These are phyloP conservation scores for Brassicogethes aeneus DNA, from an alignment of 2,888 invertebrate genomes.

Conservation along the genomic window DNA sequence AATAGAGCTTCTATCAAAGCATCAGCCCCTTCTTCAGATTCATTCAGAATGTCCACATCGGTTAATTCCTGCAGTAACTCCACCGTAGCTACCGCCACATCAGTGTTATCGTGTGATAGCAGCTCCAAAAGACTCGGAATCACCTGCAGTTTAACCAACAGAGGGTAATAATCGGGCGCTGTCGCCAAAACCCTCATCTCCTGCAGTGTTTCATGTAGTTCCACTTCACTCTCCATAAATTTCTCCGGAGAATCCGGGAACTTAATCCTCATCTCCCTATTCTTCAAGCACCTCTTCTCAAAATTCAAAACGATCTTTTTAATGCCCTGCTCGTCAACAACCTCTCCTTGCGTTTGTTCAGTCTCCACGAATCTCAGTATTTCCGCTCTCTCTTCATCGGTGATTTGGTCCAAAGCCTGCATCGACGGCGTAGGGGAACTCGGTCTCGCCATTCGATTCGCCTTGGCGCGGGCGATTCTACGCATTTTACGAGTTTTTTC, in stretches of 20 bases:
- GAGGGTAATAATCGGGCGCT: slow-evolving; percentile 88
- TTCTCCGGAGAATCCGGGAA: slow-evolving; percentile 95
- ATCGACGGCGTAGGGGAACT: slow-evolving; percentile 39
- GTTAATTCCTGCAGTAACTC: slow-evolving; percentile 75
- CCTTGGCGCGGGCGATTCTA: slow-evolving; percentile 47
- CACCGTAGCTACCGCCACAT: slow-evolving; percentile 53
- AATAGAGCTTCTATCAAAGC: slow-evolving; percentile 79
- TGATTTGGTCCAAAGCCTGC: slow-evolving; percentile 45
- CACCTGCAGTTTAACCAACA: slow-evolving; percentile 82
- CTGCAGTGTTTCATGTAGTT: slow-evolving; percentile 62
- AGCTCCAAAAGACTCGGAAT: slow-evolving; percentile 87
- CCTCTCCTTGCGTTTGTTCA: slow-evolving; percentile 76
- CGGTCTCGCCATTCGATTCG: slow-evolving; percentile 43
- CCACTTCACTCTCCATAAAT: slow-evolving; percentile 95
- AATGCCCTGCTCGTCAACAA: slow-evolving; percentile 77
- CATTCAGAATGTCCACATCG: slow-evolving; percentile 92
- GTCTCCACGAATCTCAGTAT: slow-evolving; percentile 77
- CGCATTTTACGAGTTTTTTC: slow-evolving; percentile 55
- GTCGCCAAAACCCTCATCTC: slow-evolving; percentile 92
- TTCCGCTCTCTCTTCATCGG: slow-evolving; percentile 67
- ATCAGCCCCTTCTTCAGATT: slow-evolving; percentile 86
- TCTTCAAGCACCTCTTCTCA: slow-evolving; percentile 88
- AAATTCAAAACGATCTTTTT: slow-evolving; percentile 86
- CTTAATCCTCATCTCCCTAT: slow-evolving; percentile 97
- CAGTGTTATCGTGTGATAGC: slow-evolving; percentile 93